These are phyloP conservation scores for Daboia siamensis DNA, from an alignment of 2,113 vertebrate genomes.

Conservation along the genomic window DNA sequence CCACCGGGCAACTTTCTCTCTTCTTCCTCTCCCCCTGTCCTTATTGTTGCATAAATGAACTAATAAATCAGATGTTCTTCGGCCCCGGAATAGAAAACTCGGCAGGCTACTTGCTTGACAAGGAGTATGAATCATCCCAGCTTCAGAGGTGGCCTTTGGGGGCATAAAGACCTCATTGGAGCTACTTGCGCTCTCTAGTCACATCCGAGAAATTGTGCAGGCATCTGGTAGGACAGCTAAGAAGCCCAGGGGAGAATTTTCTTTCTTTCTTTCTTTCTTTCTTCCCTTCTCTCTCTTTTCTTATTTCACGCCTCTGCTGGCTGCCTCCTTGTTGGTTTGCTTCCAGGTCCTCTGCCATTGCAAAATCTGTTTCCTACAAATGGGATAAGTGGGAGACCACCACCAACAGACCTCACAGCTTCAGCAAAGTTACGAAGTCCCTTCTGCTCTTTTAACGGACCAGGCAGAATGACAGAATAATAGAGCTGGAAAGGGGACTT, in stretches of 20 bases:
- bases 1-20: background rate
- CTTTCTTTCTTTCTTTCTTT: background rate
- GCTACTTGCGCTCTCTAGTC: conserved; percentile 39
- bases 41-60: conserved; percentile 49
- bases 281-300: conserved; percentile 3
- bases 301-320: background rate
- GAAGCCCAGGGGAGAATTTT: background rate
- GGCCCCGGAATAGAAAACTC: conserved; percentile 46
- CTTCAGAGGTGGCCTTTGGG: conserved; percentile 34
- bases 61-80: conserved; percentile 52
- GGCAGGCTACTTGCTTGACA: conserved; percentile 30
- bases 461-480: background rate
- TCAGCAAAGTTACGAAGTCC: background rate
- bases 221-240: conserved; percentile 40
- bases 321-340: background rate
- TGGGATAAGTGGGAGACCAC: background rate
- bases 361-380: conserved; percentile 22
- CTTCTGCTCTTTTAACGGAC: background rate
- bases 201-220: conserved; percentile 6
- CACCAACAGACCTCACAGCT: accelerated
- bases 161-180: conserved; percentile 42
- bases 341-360: background rate
- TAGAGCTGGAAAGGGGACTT: background rate
- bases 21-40: background rate
- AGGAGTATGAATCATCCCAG: conserved; percentile 44